Percentiles rank a stretch among this genome's conserved stretches.
Conservation (phyloP, 2,797 vertebrate genomes). For the Gymnoscopelus braueri region DNA sequence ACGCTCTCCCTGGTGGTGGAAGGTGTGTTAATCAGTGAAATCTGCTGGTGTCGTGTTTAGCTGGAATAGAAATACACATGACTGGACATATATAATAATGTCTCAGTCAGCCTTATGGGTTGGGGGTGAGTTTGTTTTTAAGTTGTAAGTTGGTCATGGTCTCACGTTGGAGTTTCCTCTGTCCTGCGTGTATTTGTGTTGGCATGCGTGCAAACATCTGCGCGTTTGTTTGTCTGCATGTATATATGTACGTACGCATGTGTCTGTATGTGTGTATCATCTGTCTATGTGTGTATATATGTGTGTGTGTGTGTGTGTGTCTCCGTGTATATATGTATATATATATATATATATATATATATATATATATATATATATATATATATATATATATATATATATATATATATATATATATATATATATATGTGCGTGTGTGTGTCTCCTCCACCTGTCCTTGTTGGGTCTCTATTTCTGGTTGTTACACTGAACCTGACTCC, state of each 20-base stretch:
- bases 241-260: background rate
- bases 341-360: background rate
- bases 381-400: background rate
- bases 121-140: too few relatives aligned
- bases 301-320: background rate
- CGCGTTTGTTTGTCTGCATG: background rate
- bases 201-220: background rate
- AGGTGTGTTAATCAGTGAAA: too few relatives aligned
- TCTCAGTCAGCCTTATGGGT: too few relatives aligned
- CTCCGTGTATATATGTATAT: too few relatives aligned
- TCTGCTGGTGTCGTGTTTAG: too few relatives aligned
- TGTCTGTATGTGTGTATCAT: background rate
- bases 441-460: slow-evolving; percentile 64
- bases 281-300: background rate
- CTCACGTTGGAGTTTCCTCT: too few relatives aligned
- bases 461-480: slow-evolving; percentile 65
- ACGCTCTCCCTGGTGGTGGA: too few relatives aligned
- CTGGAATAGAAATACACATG: too few relatives aligned
- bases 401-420: background rate
- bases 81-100: too few relatives aligned
- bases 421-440: slow-evolving; percentile 10
- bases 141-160: too few relatives aligned
- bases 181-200: too few relatives aligned
- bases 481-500: slow-evolving; percentile 50
- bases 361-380: background rate